Base-by-base conservation (phyloP, 1,140 invertebrate genomes). In the Idris sp. region DNA sequence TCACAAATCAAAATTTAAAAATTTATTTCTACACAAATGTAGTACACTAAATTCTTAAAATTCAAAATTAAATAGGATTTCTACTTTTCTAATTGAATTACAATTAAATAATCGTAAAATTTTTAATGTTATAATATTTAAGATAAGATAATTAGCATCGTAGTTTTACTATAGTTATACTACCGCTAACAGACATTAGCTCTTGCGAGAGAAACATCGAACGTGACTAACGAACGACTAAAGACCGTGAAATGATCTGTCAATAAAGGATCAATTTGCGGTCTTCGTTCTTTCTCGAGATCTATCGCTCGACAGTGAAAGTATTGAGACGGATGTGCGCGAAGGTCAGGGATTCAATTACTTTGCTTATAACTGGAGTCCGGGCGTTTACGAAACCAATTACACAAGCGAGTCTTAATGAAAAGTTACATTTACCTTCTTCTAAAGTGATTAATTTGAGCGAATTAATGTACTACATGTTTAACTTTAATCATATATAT, bases 281-380 rank as follows among this genome's bases (percentile, higher is more conserved):
- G 48, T 67, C 48, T 46, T 56, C 25, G 56, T 28, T 43, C 28
- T 41, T 64, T 68, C n/a, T n/a, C 58, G 36, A 40, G 64, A 51
- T 64, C 64, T 61, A 62, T 64, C n/a, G n/a, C 64, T 44, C 13
- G 25, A 16, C 18, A 51, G 71, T 68, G 71, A 74, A 74, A 74
- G 71, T 74, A 74, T 62, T 68, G 71, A 67, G 51, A 68, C 43
- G 54, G 54, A 74, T 61, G 54, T 54, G 40, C 71, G 6, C 56
- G 62, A 74, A 74, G 71, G 71, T 68, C 71, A 74, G 71, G 56
- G 62, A 68, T 74, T 74, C 71, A 68, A 74, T 74, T 74, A 74
- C 61, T 74, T 59, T 54, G 35, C 53, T 46, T 48, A 43, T 38
- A 64, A 65, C 56, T 58, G 43, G 62, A 67, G 46, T 56, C 40